Evolutionary conservation across 2,888 invertebrate species (phyloP).

Genomic region (Sinohyriopsis cumingii): DNA sequence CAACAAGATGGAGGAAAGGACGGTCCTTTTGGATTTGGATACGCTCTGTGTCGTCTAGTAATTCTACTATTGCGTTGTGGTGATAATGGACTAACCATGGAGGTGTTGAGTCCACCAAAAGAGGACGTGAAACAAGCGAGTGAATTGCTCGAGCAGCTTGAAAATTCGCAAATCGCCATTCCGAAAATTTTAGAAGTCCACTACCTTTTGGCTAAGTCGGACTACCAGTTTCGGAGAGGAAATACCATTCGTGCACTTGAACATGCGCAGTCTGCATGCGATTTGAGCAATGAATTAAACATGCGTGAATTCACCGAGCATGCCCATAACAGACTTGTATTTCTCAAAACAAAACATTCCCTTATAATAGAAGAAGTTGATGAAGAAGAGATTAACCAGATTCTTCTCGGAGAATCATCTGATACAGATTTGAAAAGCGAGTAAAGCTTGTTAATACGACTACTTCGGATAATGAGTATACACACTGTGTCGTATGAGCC

Average conservation of each 20-base stretch:
- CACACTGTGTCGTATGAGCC: no score
- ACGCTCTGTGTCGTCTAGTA: conserved; percentile 33
- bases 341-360: conserved; percentile 14
- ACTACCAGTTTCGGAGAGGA: conserved; percentile 32
- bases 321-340: conserved; percentile 28
- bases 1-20: conserved; percentile 43
- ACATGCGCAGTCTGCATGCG: conserved; percentile 29
- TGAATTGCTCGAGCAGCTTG: conserved; percentile 30
- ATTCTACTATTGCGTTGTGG: conserved; percentile 37
- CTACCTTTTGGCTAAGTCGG: conserved; percentile 36
- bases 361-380: conserved; percentile 9
- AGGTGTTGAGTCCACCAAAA: conserved; percentile 13
- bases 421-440: no score
- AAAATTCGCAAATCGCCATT: conserved; percentile 33
- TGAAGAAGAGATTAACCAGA: conserved; percentile 16
- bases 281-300: conserved; percentile 28
- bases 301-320: conserved; percentile 39
- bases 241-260: conserved; percentile 28
- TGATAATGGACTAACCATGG: conserved; percentile 41
- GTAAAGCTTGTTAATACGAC: no score
- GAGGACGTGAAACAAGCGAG: conserved; percentile 31
- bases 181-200: conserved; percentile 40
- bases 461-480: no score
- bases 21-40: conserved; percentile 45
- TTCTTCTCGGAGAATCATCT: conserved; percentile 13